Base-by-base conservation (phyloP, 2,797 vertebrate species). In the Darevskia nairensis region DNA sequence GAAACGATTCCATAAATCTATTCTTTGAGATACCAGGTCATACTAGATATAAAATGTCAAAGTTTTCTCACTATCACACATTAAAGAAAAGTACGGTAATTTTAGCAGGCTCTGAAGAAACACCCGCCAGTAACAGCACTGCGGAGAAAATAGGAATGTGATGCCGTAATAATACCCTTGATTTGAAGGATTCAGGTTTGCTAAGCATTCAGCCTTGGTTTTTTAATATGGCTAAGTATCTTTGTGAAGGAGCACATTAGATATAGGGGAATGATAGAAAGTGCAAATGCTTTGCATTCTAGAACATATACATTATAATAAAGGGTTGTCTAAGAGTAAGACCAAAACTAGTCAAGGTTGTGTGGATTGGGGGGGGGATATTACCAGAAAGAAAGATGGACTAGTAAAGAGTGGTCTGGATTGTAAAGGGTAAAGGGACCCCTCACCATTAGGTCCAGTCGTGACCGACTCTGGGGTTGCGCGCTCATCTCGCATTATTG, bases 271-370 rank as follows among this genome's bases (percentile, higher is more conserved):
- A 76, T 84, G 93, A 89, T 90, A 84, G 84, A 90, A 93, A 93
- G 25, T 86, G 50, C 50, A 87, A 90, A 87, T 88, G 68, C 44
- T 87, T 92, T 84, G 61, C 29, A 84, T 72, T 89, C 86, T 80
- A 41, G 6, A 27, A 89, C 55, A 86, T 0, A n/a, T 80, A 86
- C 44, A 35, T 89, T 88, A 85, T 92, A 91, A 13, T 86, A 94
- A 89, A 89, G 68, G 71, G 2, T 41, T 93, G 82, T 85, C 86
- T 92, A 64, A 91, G 86, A 87, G 86, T 89, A 92, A 85, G 84
- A 92, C 80, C 90, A 95, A 94, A 94, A 61, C 8, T 79, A 94
- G 84, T 74, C 68, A 90, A 91, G 83, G 93, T 69, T 93, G 81
- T 55, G 50, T 15, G 13, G 50, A 55, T 55, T 15, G 8, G 44